Conservation (phyloP, 2,797 vertebrate genomes). For the Chelon labrosus region DNA sequence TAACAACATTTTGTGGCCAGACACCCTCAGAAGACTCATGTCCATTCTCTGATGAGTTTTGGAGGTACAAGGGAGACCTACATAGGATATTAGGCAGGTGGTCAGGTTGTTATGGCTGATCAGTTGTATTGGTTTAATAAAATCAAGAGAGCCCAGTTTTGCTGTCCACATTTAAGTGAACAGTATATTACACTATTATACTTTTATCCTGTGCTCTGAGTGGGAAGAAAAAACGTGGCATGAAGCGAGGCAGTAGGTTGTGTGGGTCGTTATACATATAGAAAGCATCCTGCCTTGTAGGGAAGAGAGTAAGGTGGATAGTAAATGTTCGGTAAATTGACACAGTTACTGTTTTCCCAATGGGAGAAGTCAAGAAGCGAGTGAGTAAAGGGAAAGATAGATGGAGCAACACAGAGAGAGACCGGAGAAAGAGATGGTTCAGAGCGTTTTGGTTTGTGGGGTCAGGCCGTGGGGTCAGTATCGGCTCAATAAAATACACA, state of each 20-base stretch:
- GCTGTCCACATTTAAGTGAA: not conserved
- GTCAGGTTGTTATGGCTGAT: no score
- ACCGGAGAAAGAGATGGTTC: conserved; percentile 18
- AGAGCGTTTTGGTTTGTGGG: conserved; percentile 42
- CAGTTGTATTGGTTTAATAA: no score
- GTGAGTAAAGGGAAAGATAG: conserved; percentile 5
- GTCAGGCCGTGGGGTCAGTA: conserved; percentile 55
- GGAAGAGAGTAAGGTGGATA: conserved; percentile 15
- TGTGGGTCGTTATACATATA: conserved; percentile 3
- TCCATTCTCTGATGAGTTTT: no score
- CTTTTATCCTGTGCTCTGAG: not conserved
- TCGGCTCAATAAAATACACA: conserved; percentile 57
- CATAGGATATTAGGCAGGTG: no score
- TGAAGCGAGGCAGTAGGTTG: not conserved
- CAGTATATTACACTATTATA: not conserved
- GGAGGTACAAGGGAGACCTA: no score
- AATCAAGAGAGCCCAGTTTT: no score
- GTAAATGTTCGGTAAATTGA: conserved; percentile 52
- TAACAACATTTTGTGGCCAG: no score
- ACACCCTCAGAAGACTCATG: no score
- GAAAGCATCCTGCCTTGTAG: conserved; percentile 17
- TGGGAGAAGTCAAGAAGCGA: conserved; percentile 4
- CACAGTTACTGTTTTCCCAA: conserved; percentile 43
- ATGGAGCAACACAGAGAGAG: conserved; percentile 17
- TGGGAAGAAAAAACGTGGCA: not conserved